Evolutionary conservation across 2,797 vertebrate genomes (phyloP), one percentile per base, ranked within the genome.

Genomic region (Anguilla obscura): DNA sequence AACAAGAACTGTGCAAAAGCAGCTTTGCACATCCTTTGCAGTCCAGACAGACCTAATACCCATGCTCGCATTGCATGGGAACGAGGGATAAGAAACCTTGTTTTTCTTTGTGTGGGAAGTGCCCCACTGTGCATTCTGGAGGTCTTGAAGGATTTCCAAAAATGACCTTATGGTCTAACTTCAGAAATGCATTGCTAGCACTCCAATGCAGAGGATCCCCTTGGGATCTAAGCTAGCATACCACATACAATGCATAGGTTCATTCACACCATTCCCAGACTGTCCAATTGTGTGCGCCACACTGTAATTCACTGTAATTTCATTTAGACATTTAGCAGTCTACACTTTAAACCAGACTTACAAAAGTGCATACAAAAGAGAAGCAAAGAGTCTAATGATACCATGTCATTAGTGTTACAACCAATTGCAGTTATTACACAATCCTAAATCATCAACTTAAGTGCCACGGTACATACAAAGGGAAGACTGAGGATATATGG

Each of bases 61-160:
- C 50, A 54, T 54, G 50, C 27, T 54, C 54, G 48, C 30, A 6
- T 84, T 84, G 4, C 82, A 27, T 84, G 21, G 48, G 6, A 14
- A 52, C 2, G 1, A 52, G 24, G 48, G 50, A 52, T 84, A 27
- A 14, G 36, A 71, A 2, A n/a, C 45, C 82, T 84, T 27, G n/a
- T 84, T 84, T 84, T 7, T 14, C 82, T 84, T 84, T 27, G n/a
- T 84, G 82, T 56, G 24, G 21, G n/a, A 84, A 9, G 82, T 45
- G 50, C 82, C 40, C 82, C 27, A 27, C 50, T 84, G 48, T 54
- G 40, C 82, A 52, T 84, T 52, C 82, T 84, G 50, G 82, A n/a
- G 82, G 82, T 52, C 21, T 84, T 84, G 82, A 50, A 56, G 24
- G 45, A n/a, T 54, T 84, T 84, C 30, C 27, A n/a, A 54, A 54